Evolutionary conservation across 2,797 vertebrate genomes (phyloP), one percentile per base, ranked within the genome.

Genomic region (Tamandua tetradactyla): DNA sequence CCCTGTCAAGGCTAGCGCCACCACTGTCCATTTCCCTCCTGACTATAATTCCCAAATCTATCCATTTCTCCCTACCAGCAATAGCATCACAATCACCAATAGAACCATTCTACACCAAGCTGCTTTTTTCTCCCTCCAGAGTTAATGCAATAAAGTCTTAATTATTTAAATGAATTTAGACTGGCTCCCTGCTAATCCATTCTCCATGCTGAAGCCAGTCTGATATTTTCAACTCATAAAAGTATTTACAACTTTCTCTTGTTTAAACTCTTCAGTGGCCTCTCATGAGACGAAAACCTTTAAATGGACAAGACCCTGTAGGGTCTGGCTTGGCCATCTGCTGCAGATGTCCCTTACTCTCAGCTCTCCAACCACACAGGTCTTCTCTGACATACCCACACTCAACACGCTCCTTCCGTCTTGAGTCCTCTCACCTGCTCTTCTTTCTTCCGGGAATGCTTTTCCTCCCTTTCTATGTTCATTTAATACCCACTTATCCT

Each of bases 141-240:
- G 86, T 82, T 86, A 91, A 89, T 68, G n/a, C 62, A 87, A 91
- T 91, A 91, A 84, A 94, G 91, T 76, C 37, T 89, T 91, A 83
- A 83, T 83, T 66, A 44, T 80, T 52, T 81, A 81, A 91, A 74
- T 49, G 40, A 20, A 55, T 83, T 95, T 47, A 89, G 40, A 84
- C 20, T 66, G 52, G 27, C 44, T 88, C 14, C 69, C 35, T 90
- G 61, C 22, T 91, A 71, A 87, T 47, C 15, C 12, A 79, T 64
- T 90, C n/a, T 71, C 61, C 14, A 79, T 64, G 14, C 69, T 44
- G n/a, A 25, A 89, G 25, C 52, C 79, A 89, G 40, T 83, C 2
- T 42, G 30, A 20, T 75, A 32, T 88, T 83, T 82, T 64, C 37
- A 64, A 92, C 95, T 89, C 35, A 64, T 37, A 79, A 7, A 94